A percentile compares a stretch with the other conserved stretches of the same genome.
These are phyloP conservation scores for Parotia lawesii DNA, from an alignment of 2,113 vertebrate genomes.

Conservation along the genomic window DNA sequence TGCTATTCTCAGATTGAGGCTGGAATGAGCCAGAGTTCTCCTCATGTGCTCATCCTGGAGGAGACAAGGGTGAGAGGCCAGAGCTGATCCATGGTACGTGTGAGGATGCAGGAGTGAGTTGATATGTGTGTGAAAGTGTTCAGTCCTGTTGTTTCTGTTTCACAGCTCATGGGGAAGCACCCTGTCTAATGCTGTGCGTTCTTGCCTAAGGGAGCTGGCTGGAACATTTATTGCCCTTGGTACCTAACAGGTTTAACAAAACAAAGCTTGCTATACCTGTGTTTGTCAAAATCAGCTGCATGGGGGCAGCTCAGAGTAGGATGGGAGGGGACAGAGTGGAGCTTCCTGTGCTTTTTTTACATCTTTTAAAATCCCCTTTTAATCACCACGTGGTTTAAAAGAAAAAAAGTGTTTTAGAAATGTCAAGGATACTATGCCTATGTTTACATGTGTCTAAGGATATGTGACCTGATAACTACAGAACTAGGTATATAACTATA, in stretches of 20 bases:
- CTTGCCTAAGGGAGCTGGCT: neutral
- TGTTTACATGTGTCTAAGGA: neutral
- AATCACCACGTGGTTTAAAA: neutral
- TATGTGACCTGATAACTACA: neutral
- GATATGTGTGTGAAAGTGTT: neutral
- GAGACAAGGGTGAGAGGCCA: neutral
- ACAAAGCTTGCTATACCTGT: neutral
- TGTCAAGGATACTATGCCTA: neutral
- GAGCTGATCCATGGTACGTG: accelerated
- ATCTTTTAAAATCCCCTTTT: neutral
- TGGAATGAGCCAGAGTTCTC: neutral
- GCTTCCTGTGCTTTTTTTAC: neutral
- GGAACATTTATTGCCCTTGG: neutral
- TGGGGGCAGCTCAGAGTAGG: neutral
- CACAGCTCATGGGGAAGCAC: neutral
- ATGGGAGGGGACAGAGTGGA: neutral
- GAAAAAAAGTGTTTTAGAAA: neutral
- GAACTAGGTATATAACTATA: neutral
- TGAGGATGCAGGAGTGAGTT: neutral
- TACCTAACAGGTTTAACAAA: neutral
- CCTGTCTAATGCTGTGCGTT: neutral
- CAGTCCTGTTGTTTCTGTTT: neutral
- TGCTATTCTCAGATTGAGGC: neutral
- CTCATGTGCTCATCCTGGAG: neutral
- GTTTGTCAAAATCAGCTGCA: neutral